Conservation (phyloP, 1,140 invertebrate genomes). For the Plutomurus gul region DNA sequence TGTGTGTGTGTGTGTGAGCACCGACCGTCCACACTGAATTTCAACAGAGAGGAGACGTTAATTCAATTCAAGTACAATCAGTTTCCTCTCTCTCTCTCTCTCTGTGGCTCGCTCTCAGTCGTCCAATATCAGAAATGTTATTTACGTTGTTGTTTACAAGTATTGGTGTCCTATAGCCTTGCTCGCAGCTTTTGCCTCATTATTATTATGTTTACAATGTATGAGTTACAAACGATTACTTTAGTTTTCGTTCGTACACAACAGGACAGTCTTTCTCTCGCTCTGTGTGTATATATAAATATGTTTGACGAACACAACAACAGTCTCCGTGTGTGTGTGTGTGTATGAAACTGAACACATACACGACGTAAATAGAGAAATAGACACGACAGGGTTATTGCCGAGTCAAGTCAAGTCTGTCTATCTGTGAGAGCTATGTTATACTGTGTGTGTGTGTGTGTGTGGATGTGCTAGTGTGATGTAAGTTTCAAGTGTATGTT, state of each 20-base stretch:
- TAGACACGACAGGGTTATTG: too few species aligned
- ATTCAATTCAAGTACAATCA: not conserved
- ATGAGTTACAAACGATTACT: too few species aligned
- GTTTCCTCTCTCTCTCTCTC: not conserved
- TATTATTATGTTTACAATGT: not conserved
- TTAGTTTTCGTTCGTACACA: too few species aligned
- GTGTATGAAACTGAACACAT: too few species aligned
- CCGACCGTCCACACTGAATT: not conserved
- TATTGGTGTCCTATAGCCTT: slow-evolving; percentile 1
- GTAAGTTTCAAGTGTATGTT: too few species aligned
- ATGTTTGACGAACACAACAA: not conserved
- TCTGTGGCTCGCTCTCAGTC: not conserved
- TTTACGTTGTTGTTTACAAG: slow-evolving; percentile 27
- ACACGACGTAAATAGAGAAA: too few species aligned
- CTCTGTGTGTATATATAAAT: not conserved
- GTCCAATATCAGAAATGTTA: slow-evolving; percentile 1
- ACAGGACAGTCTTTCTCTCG: not conserved
- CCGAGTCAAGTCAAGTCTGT: too few species aligned
- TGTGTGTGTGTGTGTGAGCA: too few species aligned
- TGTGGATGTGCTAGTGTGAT: too few species aligned
- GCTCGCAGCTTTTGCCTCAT: not conserved
- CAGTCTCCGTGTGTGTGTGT: too few species aligned
- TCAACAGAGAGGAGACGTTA: not conserved
- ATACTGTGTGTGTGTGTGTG: too few species aligned
- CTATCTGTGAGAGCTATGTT: too few species aligned